Conservation (phyloP, 2,113 vertebrate genomes). For the Tragelaphus imberbis region DNA sequence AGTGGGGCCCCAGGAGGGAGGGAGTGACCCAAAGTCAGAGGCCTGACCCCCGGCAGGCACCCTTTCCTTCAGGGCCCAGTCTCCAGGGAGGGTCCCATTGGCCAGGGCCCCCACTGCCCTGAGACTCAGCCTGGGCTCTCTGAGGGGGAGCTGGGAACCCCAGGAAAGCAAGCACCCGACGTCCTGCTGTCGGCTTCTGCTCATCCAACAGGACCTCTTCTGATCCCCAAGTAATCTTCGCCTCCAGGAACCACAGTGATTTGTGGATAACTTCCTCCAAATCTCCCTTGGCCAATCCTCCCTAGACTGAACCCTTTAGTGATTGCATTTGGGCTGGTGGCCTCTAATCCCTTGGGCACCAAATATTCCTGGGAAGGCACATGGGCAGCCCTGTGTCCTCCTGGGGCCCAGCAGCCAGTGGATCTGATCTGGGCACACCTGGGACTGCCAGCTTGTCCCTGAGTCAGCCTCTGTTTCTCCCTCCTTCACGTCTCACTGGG, state of each 20-base stretch:
- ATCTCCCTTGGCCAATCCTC: slow-evolving; percentile 9
- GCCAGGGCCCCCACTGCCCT: rapidly evolving
- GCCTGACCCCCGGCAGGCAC: too few species aligned
- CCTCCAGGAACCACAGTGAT: not conserved
- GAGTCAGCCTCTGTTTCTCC: not conserved
- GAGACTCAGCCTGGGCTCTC: not conserved
- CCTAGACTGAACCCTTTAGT: slow-evolving; percentile 11
- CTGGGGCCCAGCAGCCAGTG: not conserved
- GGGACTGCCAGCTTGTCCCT: not conserved
- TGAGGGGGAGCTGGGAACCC: rapidly evolving
- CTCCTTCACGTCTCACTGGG: not conserved
- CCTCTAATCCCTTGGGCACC: slow-evolving; percentile 36
- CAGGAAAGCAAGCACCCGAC: not conserved
- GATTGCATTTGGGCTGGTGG: slow-evolving; percentile 29
- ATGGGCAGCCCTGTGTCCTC: not conserved
- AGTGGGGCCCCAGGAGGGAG: too few species aligned
- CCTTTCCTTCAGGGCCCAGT: not conserved
- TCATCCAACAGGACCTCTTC: not conserved
- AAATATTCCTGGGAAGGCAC: not conserved
- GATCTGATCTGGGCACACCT: not conserved
- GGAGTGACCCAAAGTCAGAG: not conserved
- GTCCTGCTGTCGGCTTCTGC: not conserved
- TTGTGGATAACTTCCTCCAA: slow-evolving; percentile 48
- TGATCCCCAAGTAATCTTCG: not conserved
- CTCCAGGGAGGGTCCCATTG: not conserved